Conservation (phyloP, 2,888 invertebrate species). For the Ornithoptera priamus region DNA sequence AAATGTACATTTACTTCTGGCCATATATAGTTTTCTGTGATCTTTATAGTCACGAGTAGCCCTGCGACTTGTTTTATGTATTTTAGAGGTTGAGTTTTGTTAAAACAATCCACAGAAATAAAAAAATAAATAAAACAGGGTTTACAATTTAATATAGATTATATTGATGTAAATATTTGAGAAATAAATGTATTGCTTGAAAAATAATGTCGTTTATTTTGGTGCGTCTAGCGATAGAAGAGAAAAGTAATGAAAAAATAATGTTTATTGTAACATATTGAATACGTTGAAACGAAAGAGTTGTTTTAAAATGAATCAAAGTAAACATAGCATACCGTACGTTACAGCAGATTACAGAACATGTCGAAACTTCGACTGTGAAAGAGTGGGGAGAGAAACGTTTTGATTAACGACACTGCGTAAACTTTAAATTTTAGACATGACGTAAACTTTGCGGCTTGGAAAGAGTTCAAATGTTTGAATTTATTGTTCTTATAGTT, state of each 20-base stretch:
- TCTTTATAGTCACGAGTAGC: constrained; percentile 20
- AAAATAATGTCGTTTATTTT: constrained; percentile 31
- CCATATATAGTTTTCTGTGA: constrained; percentile 27
- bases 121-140: constrained; percentile 26
- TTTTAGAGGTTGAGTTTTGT: neutral
- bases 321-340: constrained; percentile 33
- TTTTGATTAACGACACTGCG: constrained; percentile 36
- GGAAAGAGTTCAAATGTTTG: constrained; percentile 12
- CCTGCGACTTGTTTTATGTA: constrained; percentile 17
- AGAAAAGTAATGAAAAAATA: constrained; percentile 24
- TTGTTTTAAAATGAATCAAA: constrained; percentile 31
- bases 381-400: constrained; percentile 29
- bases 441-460: constrained; percentile 23
- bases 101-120: constrained; percentile 7
- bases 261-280: constrained; percentile 30
- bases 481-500: constrained; percentile 14
- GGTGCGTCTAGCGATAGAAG: neutral
- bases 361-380: constrained; percentile 27
- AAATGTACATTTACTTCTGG: constrained; percentile 6
- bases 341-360: constrained; percentile 26
- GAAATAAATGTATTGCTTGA: constrained; percentile 60
- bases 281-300: constrained; percentile 30
- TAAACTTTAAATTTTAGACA: constrained; percentile 34
- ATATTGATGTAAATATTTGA: constrained; percentile 49
- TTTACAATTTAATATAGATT: constrained; percentile 30